phyloP scores from a whole-genome alignment of 2,113 vertebrate species.

The Corythornis vintsioides region DNA sequence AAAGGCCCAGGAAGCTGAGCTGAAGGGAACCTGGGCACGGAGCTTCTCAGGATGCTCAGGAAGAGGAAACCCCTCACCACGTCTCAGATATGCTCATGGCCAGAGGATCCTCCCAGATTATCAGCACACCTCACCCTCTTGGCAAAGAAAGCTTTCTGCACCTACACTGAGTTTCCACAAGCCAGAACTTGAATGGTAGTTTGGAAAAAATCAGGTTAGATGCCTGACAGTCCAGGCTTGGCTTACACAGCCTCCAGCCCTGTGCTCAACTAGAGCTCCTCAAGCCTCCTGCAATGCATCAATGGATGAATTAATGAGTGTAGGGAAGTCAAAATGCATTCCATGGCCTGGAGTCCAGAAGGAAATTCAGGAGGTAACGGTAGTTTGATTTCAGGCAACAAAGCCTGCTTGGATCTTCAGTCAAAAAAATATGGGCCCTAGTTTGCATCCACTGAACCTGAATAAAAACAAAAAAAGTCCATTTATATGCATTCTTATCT shows the following conservation, averaged over 20 bases:
- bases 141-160: neutral
- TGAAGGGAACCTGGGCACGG: neutral
- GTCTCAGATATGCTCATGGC: neutral
- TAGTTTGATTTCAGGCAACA: neutral
- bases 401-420: neutral
- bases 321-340: neutral
- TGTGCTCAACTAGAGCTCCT: neutral
- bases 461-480: neutral
- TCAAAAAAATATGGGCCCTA: neutral
- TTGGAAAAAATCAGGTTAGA: neutral
- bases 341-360: neutral
- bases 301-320: neutral
- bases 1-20: neutral
- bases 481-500: neutral
- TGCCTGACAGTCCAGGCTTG: neutral
- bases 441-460: neutral
- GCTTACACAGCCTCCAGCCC: neutral
- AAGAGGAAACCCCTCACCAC: neutral
- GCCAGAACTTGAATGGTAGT: constrained; percentile 4
- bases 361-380: neutral
- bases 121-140: neutral
- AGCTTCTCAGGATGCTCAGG: neutral
- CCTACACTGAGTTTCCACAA: neutral
- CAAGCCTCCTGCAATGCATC: neutral
- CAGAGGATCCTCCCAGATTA: neutral